Base-by-base conservation (phyloP, 2,888 invertebrate genomes). In the Agrilus cyanescens region DNA sequence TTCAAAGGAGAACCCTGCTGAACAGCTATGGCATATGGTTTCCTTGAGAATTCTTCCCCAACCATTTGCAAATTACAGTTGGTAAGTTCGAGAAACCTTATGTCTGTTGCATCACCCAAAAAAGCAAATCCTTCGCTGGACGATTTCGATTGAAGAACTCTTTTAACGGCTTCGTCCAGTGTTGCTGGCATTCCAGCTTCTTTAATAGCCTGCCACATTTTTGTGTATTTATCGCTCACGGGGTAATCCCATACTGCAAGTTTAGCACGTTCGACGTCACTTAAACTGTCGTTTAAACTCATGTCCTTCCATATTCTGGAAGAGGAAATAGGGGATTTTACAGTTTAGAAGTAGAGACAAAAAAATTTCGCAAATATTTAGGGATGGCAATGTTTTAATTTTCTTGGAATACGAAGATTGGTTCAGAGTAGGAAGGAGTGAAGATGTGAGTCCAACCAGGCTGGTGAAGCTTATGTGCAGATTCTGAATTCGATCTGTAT, bases 211-310 rank as follows among this genome's bases (percentile, higher is more conserved):
- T 94, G 89, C 88, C 95, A 95, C 85, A 98, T 94, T 68, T 96
- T 97, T 32, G 94, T 96, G 65, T 93, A 97, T 60, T 93, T 96
- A 67, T 97, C 95, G 57, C 93, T 93, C 0, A 97, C 94, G 0
- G 97, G 97, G 63, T 97, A 97, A 63, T 97, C 96, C 96, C 96
- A 97, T 0, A 97, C 97, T 0, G 97, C 96, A 12, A 96, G 66
- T 63, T 94, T 89, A 0, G 95, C 88, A 25, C 95, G 73, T 60
- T 96, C 93, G 4, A 89, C 78, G 44, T 91, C 87, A 15, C 82
- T 80, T 39, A 96, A 66, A 41, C 89, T 91, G 66, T 96, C 95
- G 63, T 96, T 93, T 15, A 97, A 68, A 30, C 93, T 93, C 86
- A 97, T 91, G 55, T 94, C 90, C 62, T 96, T 96, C 97, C 97